Conservation (phyloP, 2,888 invertebrate species). For the Torymus texanus region DNA sequence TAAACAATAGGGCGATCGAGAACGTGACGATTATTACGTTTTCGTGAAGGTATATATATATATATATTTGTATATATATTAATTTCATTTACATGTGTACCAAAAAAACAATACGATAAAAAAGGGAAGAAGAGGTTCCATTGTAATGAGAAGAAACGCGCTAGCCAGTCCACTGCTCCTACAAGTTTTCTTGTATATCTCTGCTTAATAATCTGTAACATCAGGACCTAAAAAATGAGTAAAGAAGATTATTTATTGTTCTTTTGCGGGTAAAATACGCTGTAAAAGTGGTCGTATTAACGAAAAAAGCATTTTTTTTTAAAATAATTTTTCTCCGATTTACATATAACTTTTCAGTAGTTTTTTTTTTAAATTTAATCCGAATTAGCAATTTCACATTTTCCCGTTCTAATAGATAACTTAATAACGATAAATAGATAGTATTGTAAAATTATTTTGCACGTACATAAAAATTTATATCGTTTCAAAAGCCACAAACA, state of each 20-base stretch:
- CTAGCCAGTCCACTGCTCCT: conserved; percentile 63
- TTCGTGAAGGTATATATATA: background rate
- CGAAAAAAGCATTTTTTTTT: conserved; percentile 38
- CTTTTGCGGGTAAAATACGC: background rate
- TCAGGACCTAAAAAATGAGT: conserved; percentile 70
- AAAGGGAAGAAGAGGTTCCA: conserved; percentile 62
- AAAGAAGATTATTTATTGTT: conserved; percentile 16
- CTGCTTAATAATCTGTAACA: conserved; percentile 70
- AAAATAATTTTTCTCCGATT: background rate
- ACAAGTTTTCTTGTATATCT: conserved; percentile 55
- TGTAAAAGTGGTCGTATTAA: conserved; percentile 16
- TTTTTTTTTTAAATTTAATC: background rate
- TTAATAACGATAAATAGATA: background rate
- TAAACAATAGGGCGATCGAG: conserved; percentile 28
- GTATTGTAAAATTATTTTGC: background rate
- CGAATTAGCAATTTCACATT: conserved; percentile 8
- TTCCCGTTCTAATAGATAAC: background rate
- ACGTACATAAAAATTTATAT: conserved; percentile 14
- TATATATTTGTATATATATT: background rate
- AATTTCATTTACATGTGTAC: conserved; percentile 26
- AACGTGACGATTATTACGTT: conserved; percentile 12
- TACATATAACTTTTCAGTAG: background rate
- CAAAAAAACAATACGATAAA: conserved; percentile 57
- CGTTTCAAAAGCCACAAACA: conserved; percentile 28
- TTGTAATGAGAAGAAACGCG: conserved; percentile 61